Conservation (phyloP, 1,140 invertebrate species). For the Heliconius hermathena region DNA sequence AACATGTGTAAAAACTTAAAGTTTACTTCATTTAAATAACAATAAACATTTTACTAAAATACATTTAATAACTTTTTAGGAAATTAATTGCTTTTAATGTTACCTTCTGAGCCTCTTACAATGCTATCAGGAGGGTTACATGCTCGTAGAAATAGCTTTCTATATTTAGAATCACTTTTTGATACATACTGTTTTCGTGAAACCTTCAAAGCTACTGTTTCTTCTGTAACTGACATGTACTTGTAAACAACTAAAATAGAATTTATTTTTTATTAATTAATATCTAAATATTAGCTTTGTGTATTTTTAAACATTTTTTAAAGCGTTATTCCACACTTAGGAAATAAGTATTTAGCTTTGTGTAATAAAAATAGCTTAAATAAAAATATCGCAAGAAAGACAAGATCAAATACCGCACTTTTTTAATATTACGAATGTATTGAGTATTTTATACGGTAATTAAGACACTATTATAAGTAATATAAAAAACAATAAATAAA, state of each 20-base stretch:
- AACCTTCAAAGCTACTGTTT: conserved; percentile 68
- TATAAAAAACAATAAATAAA: not conserved
- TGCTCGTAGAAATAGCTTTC: conserved; percentile 83
- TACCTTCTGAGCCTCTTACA: conserved; percentile 86
- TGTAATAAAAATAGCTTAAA: not conserved
- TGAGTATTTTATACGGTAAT: not conserved
- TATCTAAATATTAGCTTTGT: not conserved
- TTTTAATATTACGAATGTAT: not conserved
- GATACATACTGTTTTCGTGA: conserved; percentile 78
- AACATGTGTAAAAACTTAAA: too few species aligned
- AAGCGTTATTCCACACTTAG: too few species aligned
- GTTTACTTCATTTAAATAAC: too few species aligned
- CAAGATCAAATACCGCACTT: not conserved
- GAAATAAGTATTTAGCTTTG: not conserved
- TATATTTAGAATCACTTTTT: conserved; percentile 84
- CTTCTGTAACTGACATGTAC: conserved; percentile 84
- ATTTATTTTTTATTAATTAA: not conserved
- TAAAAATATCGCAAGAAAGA: not conserved
- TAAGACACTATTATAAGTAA: not conserved
- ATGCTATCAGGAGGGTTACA: conserved; percentile 87
- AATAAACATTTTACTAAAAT: not conserved
- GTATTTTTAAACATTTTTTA: not conserved
- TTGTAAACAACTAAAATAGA: conserved; percentile 87
- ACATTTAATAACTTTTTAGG: not conserved
- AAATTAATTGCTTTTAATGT: not conserved